These are phyloP conservation scores for Aleiodes alternator DNA, from an alignment of 2,888 invertebrate species.

Conservation along the genomic window DNA sequence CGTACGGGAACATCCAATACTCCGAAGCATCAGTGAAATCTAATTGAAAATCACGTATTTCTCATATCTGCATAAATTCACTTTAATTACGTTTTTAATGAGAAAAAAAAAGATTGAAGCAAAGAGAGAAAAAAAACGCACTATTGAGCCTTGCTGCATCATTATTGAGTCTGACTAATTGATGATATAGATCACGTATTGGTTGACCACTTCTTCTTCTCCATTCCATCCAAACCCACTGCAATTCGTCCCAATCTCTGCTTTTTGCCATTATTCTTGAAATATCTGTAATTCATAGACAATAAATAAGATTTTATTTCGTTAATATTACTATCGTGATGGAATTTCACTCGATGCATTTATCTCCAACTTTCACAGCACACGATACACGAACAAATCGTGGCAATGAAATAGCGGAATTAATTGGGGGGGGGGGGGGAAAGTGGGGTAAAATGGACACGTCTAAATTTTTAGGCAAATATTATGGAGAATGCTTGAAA, in stretches of 20 bases:
- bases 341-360: conserved; percentile 19
- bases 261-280: conserved; percentile 85
- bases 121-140: conserved; percentile 75
- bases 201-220: conserved; percentile 88
- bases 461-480: no score
- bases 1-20: conserved; percentile 93
- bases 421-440: not conserved
- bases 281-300: conserved; percentile 72
- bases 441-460: no score
- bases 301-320: conserved; percentile 22
- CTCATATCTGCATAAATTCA: conserved; percentile 10
- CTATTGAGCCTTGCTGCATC: conserved; percentile 89
- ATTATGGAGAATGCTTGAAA: no score
- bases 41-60: conserved; percentile 71
- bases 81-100: not conserved
- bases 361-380: conserved; percentile 10
- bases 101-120: conserved; percentile 54
- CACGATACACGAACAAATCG: conserved; percentile 2
- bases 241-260: conserved; percentile 91
- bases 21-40: conserved; percentile 92
- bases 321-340: not conserved
- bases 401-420: conserved; percentile 14
- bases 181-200: conserved; percentile 87
- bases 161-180: conserved; percentile 87
- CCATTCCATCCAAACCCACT: conserved; percentile 94